Evolutionary conservation across 2,113 vertebrate genomes (phyloP), one percentile per base, ranked within the genome.

Genomic region (Macquaria australasica): DNA sequence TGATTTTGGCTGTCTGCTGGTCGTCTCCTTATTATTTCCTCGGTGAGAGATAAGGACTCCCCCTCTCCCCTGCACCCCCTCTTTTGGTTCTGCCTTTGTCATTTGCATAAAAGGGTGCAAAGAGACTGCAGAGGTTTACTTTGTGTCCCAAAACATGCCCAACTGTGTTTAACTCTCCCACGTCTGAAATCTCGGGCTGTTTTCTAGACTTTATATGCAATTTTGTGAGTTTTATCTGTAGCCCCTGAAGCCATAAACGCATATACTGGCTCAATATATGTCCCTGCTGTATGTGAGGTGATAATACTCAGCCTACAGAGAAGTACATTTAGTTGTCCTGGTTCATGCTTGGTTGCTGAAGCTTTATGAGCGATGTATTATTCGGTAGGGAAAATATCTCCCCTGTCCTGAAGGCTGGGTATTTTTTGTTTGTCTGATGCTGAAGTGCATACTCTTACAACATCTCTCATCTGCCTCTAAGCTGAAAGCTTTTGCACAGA

Each of bases 91-190:
- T 80, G 77, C 83, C 79, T 84, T 73, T 9, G 7, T 88, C 66
- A 90, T 90, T 88, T 84, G 81, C 88, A 90, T 89, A 84, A 91
- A 93, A 86, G 74, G 86, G 71, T 88, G 86, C 90, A 91, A 80
- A 86, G 85, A 82, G 79, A 89, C 87, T 93, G 90, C 90, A 93
- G 90, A 88, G 82, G 70, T 72, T 82, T 58, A 20, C 75, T 90
- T 64, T 55, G 39, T 80, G 34, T 79, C 56, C 41, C n/a, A 23
- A 62, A 73, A 67, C 68, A 72, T 64, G 31, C 34, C 10, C 37
- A 81, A 20, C 16, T 73, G 58, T 70, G 21, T 16, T 5, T 31
- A 41, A 37, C 58, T 51, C 55, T 53, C 37, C 25, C 14, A 23
- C 9, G 10, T 60, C 37, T 58, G 5, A 63, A 74, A 63, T 56